These are phyloP conservation scores for Laupala kohalensis DNA, from an alignment of 1,140 invertebrate species.

Conservation along the genomic window DNA sequence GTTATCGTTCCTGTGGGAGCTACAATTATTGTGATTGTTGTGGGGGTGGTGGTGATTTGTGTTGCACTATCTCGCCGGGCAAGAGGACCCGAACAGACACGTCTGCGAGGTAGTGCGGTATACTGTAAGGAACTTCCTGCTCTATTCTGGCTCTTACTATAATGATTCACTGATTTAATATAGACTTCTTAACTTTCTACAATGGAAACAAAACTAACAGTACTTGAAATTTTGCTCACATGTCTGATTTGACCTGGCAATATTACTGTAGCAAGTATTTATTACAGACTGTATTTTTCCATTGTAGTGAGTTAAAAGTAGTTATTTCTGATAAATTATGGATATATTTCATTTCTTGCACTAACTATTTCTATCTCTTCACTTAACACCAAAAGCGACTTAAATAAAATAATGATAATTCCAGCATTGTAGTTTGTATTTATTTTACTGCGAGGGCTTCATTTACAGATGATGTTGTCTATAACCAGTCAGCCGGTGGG, in stretches of 20 bases:
- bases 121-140: not conserved
- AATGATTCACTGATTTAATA: not conserved
- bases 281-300: no score
- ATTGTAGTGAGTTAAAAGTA: no score
- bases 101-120: constrained; percentile 51
- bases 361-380: no score
- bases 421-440: no score
- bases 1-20: constrained; percentile 71
- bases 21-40: constrained; percentile 72
- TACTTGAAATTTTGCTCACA: no score
- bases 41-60: constrained; percentile 78
- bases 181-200: not conserved
- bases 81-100: constrained; percentile 55
- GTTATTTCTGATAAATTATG: no score
- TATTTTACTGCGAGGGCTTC: not conserved
- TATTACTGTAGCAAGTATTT: no score
- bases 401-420: no score
- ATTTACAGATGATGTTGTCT: constrained; percentile 68
- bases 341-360: no score
- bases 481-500: constrained; percentile 62
- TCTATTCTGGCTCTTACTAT: not conserved
- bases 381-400: no score
- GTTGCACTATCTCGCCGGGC: constrained; percentile 65
- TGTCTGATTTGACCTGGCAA: no score
- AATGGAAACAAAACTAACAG: not conserved